Percentiles rank a stretch among this genome's conserved stretches.
Conservation (phyloP, 2,797 vertebrate genomes). For the Gouania willdenowi region DNA sequence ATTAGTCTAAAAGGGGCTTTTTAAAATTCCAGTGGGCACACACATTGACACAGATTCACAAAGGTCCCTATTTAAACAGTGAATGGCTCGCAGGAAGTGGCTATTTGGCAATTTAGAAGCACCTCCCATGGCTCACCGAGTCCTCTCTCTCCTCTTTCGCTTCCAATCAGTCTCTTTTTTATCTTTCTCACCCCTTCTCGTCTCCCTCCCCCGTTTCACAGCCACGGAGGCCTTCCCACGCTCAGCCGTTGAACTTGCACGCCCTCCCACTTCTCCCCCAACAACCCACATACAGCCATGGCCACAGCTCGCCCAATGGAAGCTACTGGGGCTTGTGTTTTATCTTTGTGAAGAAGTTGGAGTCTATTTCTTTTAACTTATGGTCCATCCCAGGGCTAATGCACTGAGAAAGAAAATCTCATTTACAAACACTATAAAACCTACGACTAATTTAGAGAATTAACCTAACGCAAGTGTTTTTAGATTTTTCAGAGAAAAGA, state of each 20-base stretch:
- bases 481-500: too few relatives aligned
- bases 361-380: too few relatives aligned
- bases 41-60: conserved; percentile 55
- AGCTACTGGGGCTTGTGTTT: too few relatives aligned
- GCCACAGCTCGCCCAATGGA: too few relatives aligned
- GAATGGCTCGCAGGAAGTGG: conserved; percentile 69
- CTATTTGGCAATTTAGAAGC: conserved; percentile 62
- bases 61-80: conserved; percentile 58
- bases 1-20: conserved; percentile 57
- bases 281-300: too few relatives aligned
- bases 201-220: conserved; percentile 33
- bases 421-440: too few relatives aligned
- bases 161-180: conserved; percentile 49
- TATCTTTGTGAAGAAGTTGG: too few relatives aligned
- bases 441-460: too few relatives aligned
- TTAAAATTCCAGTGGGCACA: conserved; percentile 68
- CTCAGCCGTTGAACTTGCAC: conserved; percentile 57
- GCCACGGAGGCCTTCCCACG: conserved; percentile 61
- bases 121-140: conserved; percentile 60
- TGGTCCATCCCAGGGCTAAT: too few relatives aligned
- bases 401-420: too few relatives aligned
- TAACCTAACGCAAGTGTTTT: too few relatives aligned
- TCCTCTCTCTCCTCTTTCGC: conserved; percentile 35
- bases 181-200: conserved; percentile 41
- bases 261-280: conserved; percentile 17